These are phyloP conservation scores for Silurus aristotelis DNA, from an alignment of 2,797 vertebrate species.

Conservation along the genomic window DNA sequence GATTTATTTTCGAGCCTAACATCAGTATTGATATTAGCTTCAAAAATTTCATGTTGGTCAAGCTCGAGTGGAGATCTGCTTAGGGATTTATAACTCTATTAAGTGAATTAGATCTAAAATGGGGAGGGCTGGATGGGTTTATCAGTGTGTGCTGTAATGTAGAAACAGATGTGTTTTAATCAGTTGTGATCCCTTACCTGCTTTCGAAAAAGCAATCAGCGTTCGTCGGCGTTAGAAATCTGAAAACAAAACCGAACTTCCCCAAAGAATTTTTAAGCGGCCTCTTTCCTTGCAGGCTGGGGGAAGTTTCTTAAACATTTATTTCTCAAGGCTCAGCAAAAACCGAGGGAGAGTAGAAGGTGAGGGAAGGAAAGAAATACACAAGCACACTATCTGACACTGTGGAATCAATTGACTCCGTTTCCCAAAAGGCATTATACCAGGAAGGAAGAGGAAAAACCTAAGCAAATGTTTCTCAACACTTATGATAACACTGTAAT, in stretches of 20 bases:
- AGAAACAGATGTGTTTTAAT: slow-evolving; percentile 61
- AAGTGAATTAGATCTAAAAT: slow-evolving; percentile 69
- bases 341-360: slow-evolving; percentile 20
- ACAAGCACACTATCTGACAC: slow-evolving; percentile 36
- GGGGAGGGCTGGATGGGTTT: slow-evolving; percentile 63
- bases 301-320: slow-evolving; percentile 39
- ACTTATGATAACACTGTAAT: neutral
- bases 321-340: slow-evolving; percentile 44
- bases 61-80: slow-evolving; percentile 55
- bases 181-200: slow-evolving; percentile 69
- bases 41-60: slow-evolving; percentile 21
- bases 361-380: slow-evolving; percentile 41
- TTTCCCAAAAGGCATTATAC: slow-evolving; percentile 27
- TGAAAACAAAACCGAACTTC: slow-evolving; percentile 10
- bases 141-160: slow-evolving; percentile 56
- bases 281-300: slow-evolving; percentile 44
- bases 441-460: slow-evolving; percentile 4
- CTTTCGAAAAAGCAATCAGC: slow-evolving; percentile 60
- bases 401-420: slow-evolving; percentile 37
- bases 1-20: slow-evolving; percentile 15
- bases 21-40: slow-evolving; percentile 6
- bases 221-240: slow-evolving; percentile 63
- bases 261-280: slow-evolving; percentile 54
- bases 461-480: slow-evolving; percentile 10
- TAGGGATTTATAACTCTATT: slow-evolving; percentile 57